Percentiles rank a stretch among this genome's conserved stretches.
These are phyloP conservation scores for Rapana venosa DNA, from an alignment of 2,888 invertebrate species.

Conservation along the genomic window DNA sequence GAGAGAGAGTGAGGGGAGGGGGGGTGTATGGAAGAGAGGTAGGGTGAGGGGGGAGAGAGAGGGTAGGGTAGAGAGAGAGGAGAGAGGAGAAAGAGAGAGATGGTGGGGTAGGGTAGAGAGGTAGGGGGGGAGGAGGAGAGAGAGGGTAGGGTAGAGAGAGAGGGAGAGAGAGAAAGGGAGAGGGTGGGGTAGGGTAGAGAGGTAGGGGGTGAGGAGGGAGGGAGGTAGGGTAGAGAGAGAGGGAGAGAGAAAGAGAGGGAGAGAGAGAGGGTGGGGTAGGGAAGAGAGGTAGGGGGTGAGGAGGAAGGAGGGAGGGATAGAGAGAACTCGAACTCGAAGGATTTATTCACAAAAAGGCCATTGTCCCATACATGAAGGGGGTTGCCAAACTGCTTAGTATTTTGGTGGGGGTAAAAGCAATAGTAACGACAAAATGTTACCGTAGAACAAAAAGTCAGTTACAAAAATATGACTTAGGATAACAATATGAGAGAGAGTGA, in stretches of 20 bases:
- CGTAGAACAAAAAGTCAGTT: no score
- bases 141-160: not conserved
- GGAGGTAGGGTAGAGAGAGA: not conserved
- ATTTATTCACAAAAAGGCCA: no score
- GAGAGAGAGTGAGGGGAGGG: not conserved
- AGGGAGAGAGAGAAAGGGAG: not conserved
- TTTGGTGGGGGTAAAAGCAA: no score
- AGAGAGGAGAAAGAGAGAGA: not conserved
- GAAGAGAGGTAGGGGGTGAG: not conserved
- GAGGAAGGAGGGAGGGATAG: no score
- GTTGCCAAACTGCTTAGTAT: no score
- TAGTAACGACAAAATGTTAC: no score
- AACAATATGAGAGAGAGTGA: no score
- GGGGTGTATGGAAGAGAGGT: not conserved
- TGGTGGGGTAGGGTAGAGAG: not conserved
- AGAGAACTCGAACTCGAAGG: no score
- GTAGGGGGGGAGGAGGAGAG: not conserved
- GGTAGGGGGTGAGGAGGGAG: not conserved
- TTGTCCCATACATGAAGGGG: no score
- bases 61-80: not conserved
- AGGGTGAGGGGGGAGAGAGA: not conserved
- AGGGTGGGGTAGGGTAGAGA: not conserved
- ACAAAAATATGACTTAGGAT: no score
- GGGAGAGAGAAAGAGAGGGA: not conserved
- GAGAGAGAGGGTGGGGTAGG: not conserved